Evolutionary conservation across 1,140 invertebrate genomes (phyloP), one percentile per base, ranked within the genome.

Genomic region (Polypedilum pembai): DNA sequence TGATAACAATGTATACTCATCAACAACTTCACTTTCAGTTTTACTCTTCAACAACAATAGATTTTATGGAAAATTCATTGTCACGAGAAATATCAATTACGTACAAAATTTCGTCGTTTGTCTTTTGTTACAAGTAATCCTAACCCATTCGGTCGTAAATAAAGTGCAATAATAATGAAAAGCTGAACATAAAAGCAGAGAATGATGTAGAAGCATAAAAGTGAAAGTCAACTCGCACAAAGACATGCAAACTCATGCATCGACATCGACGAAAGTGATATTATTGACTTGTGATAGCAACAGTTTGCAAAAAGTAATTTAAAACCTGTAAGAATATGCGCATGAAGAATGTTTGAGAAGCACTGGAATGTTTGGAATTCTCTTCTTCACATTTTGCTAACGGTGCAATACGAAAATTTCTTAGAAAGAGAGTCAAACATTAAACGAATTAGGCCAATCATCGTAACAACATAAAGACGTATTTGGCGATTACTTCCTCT

Each of bases 181-280:
- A 56, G 45, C 12, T 56, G 45, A 4, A 15, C 45, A 56, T 12
- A 15, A 56, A 56, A n/a, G 15, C 4, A n/a, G n/a, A 56, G 10
- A 56, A 56, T n/a, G n/a, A 56, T 56, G 45, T 12, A 56, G 45
- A 56, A 56, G 45, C 45, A 56, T 56, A 56, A 56, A 56, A 56
- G 45, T 56, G 45, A 56, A 56, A 56, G 45, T 56, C 8, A 56
- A n/a, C 15, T 56, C 12, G 15, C 15, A 56, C 45, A 56, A n/a
- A 12, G n/a, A 56, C 10, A 56, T 56, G n/a, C 45, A 56, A 56
- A 56, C n/a, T 56, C 45, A 56, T n/a, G 45, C 45, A 56, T 56
- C n/a, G 45, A 56, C n/a, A 56, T 8, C 45, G 5, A 56, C 15
- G 45, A 56, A 56, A 56, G 45, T 56, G 45, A 56, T 56, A 56